Percentiles rank a stretch among this genome's conserved stretches.
These are phyloP conservation scores for Silurus asotus DNA, from an alignment of 2,113 vertebrate genomes.

Conservation along the genomic window DNA sequence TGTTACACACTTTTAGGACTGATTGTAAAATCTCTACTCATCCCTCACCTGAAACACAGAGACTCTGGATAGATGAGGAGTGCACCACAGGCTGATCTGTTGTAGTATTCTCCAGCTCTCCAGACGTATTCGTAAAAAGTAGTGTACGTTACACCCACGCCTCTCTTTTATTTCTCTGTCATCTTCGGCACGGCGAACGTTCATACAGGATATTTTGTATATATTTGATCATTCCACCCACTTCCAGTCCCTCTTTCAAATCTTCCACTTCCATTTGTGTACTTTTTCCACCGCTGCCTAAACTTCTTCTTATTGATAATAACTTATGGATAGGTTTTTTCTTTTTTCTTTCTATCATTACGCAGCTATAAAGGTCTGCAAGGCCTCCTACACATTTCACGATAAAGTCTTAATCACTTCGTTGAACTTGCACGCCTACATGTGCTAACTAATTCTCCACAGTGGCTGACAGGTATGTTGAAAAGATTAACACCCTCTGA, in stretches of 20 bases:
- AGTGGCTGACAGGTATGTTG: constrained; percentile 27
- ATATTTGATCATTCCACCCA: constrained; percentile 9
- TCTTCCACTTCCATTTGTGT: neutral
- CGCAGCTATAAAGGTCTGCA: neutral
- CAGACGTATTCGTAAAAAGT: neutral
- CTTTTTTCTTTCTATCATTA: neutral
- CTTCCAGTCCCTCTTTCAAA: constrained; percentile 16
- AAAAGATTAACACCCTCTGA: constrained; percentile 16
- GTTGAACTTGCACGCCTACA: constrained; percentile 5
- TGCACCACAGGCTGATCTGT: neutral
- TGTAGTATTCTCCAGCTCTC: neutral
- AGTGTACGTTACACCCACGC: constrained; percentile 5
- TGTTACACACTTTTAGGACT: neutral
- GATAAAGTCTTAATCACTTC: constrained; percentile 19
- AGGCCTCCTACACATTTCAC: neutral
- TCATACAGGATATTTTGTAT: constrained; percentile 15
- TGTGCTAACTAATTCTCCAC: neutral
- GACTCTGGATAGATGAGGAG: neutral
- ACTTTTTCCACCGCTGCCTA: neutral
- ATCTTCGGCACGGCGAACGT: neutral
- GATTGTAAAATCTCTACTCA: neutral
- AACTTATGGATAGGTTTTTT: neutral
- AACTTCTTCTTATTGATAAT: neutral
- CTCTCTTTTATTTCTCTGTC: neutral
- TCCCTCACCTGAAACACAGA: neutral